phyloP scores from a whole-genome alignment of 2,888 invertebrate genomes.

The Pasiphila rectangulata region DNA sequence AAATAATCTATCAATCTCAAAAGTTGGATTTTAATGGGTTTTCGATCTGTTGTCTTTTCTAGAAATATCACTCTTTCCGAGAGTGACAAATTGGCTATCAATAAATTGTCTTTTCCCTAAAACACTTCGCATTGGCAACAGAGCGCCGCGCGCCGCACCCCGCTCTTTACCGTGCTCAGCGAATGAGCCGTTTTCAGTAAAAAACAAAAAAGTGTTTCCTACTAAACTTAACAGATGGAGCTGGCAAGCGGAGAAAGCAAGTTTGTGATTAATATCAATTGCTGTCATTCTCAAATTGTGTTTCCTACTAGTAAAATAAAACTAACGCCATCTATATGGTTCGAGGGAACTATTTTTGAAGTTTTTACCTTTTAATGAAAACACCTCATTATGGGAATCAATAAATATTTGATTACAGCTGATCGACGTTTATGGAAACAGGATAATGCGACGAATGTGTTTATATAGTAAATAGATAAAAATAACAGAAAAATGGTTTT shows the following conservation, averaged over 20 bases:
- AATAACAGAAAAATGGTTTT: slow-evolving; percentile 10
- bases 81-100: slow-evolving; percentile 41
- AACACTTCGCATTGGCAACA: slow-evolving; percentile 26
- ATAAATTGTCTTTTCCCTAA: slow-evolving; percentile 48
- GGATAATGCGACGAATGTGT: slow-evolving; percentile 34
- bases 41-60: neutral
- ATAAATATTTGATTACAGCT: slow-evolving; percentile 55
- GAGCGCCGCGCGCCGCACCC: slow-evolving; percentile 25
- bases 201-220: too few species aligned
- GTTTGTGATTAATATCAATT: too few species aligned
- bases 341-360: too few species aligned
- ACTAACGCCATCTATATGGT: too few species aligned
- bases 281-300: too few species aligned
- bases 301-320: too few species aligned
- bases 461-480: slow-evolving; percentile 32
- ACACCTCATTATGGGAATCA: slow-evolving; percentile 55
- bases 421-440: slow-evolving; percentile 40
- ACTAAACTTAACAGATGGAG: too few species aligned
- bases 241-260: too few species aligned
- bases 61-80: neutral
- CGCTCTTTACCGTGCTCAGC: slow-evolving; percentile 41
- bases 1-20: too few species aligned
- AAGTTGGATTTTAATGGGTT: too few species aligned
- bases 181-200: too few species aligned
- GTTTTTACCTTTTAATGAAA: too few species aligned